These are phyloP conservation scores for Sparus aurata DNA, from an alignment of 2,797 vertebrate species.

Conservation along the genomic window DNA sequence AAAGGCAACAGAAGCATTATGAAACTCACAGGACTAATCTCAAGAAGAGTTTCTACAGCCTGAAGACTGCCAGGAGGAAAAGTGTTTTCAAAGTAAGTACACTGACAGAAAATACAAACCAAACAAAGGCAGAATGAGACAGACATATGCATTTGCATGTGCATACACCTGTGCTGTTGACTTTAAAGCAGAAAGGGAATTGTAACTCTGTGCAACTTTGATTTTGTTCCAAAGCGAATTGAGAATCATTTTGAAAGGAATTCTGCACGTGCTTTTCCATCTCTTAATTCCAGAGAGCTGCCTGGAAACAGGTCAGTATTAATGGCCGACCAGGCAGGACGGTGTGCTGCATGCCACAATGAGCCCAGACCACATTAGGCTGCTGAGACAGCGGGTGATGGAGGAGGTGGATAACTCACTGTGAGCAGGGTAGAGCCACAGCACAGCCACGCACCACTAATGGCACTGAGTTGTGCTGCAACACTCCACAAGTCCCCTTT, in stretches of 20 bases:
- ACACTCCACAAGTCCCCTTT: conserved; percentile 20
- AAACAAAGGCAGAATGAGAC: conserved; percentile 30
- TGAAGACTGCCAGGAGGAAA: conserved; percentile 53
- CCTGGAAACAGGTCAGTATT: conserved; percentile 31
- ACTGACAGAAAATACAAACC: conserved; percentile 41
- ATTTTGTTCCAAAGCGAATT: conserved; percentile 5
- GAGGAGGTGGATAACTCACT: conserved; percentile 41
- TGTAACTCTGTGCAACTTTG: background rate
- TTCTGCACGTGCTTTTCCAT: background rate
- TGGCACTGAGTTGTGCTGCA: conserved; percentile 27
- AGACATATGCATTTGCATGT: conserved; percentile 11
- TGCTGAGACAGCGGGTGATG: conserved; percentile 35
- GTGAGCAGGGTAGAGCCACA: conserved; percentile 23
- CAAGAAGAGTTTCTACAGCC: conserved; percentile 52
- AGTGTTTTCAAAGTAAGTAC: conserved; percentile 43
- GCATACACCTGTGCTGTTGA: conserved; percentile 15
- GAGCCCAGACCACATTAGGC: conserved; percentile 45
- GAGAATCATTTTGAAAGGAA: background rate
- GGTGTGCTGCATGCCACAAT: conserved; percentile 38
- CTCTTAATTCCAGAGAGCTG: conserved; percentile 10
- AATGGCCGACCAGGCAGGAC: conserved; percentile 36
- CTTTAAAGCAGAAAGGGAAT: conserved; percentile 2
- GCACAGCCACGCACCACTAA: conserved; percentile 26
- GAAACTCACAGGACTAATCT: conserved; percentile 61
- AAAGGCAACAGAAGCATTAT: conserved; percentile 53